Evolutionary conservation across 2,113 vertebrate species (phyloP), one percentile per base, ranked within the genome.

Genomic region (Eonycteris spelaea): DNA sequence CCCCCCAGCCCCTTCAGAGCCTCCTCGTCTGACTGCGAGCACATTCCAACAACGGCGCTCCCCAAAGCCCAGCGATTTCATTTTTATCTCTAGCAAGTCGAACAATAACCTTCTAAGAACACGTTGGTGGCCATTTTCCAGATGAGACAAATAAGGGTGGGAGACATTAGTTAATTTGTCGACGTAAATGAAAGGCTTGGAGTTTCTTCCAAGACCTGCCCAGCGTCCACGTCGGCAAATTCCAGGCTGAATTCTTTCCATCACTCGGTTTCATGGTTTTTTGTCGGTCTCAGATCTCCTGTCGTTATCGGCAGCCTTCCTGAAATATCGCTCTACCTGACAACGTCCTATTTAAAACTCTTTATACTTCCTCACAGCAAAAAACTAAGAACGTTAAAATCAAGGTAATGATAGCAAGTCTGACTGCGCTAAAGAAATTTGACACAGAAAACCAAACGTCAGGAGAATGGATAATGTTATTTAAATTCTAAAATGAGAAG

Each of bases 401-500:
- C 86, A 88, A 70, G 53, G 78, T 33, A 77, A 48, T 53, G 22
- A 74, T 3, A 70, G 73, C 90, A 45, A 35, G n/a, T 79, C 55
- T 73, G 51, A 45, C 73, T 15, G 22, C 45, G 82, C 65, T 67
- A 43, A 89, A 35, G 67, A 91, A 95, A 84, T 48, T 6, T 65
- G n/a, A 70, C 33, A 0, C 2, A 4, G 55, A 57, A 94, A 86
- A 67, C 77, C 53, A 30, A 65, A 28, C 48, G n/a, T 90, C 43
- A n/a, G 30, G 43, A 40, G 71, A 53, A 57, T 80, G 7, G 12
- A 53, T 14, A 16, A 40, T 14, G 12, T 51, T 35, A 48, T 67
- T 83, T 24, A 77, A 92, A 73, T 51, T 53, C 75, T 33, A 51
- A 80, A 79, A 45, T 7, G 6, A 94, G 86, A 93, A 63, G 74